Base-by-base conservation (phyloP, 2,113 vertebrate species). In the Ceyx melanurus region DNA sequence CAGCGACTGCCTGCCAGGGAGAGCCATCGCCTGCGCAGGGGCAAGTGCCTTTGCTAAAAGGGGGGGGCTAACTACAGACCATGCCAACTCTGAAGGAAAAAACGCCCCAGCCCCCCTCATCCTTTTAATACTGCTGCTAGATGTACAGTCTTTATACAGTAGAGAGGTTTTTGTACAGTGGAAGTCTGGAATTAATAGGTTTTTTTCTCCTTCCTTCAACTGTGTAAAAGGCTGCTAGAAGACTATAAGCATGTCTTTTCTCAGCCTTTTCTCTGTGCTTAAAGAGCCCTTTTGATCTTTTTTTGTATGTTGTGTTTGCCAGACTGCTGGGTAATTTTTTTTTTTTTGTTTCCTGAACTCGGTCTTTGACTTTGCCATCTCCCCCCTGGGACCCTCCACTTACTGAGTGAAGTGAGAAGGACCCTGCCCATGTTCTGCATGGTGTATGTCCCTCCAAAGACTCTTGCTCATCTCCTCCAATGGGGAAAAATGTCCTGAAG, bases 1-100 rank as follows among this genome's bases (percentile, higher is more conserved):
- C 26, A 64, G 61, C 50, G 2, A 3, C 61, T 62, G 82, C 71
- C 57, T 76, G 50, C 50, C 50, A 31, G 20, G 45, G n/a, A 57
- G 61, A 50, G 31, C 42, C 1, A 0, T 8, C 0, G 4, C 75
- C 0, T 0, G 57, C n/a, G 81, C 60, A 0, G 2, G 29, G 46
- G 15, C 22, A 1, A 82, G 46, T 5, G 20, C 54, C 42, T 65
- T 17, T 6, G 20, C 43, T 28, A 26, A 72, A 72, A 45, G 8
- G 4, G 18, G 50, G 50, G 33, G 35, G 29, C 68, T 58, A 25
- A 20, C 33, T 16, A 29, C 15, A 83, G 37, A 6, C 10, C 0
- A 0, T 77, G 64, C 18, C 42, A 58, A 33, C 33, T n/a, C 82
- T 21, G 21, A 48, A 58, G 62, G 15, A 17, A 42, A 28, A 45